These are phyloP conservation scores for Spialia ferax DNA, from an alignment of 2,888 invertebrate genomes.

Conservation along the genomic window DNA sequence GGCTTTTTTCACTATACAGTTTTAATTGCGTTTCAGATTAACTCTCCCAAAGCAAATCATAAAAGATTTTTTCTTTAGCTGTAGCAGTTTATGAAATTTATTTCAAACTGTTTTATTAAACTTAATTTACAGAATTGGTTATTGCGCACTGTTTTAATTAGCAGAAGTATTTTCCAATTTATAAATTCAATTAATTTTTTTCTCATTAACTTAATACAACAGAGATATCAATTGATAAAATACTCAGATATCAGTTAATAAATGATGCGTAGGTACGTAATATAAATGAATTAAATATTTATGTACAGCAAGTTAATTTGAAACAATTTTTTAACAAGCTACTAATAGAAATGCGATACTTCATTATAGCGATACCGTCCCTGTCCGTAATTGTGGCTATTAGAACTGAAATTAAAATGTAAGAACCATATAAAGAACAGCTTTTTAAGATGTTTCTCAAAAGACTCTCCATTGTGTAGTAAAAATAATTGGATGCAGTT, in stretches of 20 bases:
- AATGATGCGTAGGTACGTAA: background rate
- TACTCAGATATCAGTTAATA: too few relatives aligned
- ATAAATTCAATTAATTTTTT: too few relatives aligned
- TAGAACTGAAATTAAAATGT: conserved; percentile 31
- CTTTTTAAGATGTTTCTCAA: conserved; percentile 38
- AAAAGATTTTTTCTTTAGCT: conserved; percentile 1
- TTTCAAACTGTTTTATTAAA: background rate
- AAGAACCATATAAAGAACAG: conserved; percentile 23
- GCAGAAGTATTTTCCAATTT: too few relatives aligned
- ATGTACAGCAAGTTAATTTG: background rate
- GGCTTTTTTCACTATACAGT: conserved; percentile 14
- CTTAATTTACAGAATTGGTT: background rate
- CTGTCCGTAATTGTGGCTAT: conserved; percentile 18
- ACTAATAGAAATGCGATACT: background rate
- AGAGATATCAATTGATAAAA: too few relatives aligned
- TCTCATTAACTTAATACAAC: too few relatives aligned
- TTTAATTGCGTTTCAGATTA: conserved; percentile 28
- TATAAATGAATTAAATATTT: background rate
- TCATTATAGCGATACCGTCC: background rate
- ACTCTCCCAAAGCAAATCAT: conserved; percentile 14
- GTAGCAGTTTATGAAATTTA: background rate
- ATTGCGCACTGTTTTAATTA: too few relatives aligned
- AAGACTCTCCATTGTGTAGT: conserved; percentile 36
- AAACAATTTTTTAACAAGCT: background rate
- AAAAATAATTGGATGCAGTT: conserved; percentile 41